phyloP scores from a whole-genome alignment of 2,797 vertebrate genomes.

The Toxotes lorentzi region DNA sequence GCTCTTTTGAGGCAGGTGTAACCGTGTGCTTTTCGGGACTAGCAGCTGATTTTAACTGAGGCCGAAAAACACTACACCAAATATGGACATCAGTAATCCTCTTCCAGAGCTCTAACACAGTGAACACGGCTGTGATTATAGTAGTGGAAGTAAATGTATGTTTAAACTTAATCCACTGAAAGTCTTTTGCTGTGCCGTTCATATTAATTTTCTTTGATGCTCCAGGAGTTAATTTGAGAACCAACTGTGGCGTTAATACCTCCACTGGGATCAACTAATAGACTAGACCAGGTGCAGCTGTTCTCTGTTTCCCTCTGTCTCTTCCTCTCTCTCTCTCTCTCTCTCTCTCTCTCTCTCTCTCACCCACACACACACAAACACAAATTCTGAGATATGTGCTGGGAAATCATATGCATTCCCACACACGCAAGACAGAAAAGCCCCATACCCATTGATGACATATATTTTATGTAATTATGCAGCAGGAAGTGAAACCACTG shows the following conservation, averaged over 20 bases:
- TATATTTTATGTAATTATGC: not conserved
- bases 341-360: not conserved
- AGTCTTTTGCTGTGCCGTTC: not conserved
- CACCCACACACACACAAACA: not conserved
- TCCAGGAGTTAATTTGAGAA: conserved; percentile 44
- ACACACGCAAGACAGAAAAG: not conserved
- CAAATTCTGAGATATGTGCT: not conserved
- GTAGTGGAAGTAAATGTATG: not conserved
- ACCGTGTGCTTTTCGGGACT: too few species aligned
- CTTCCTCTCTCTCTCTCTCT: not conserved
- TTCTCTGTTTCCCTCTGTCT: not conserved
- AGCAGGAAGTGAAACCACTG: conserved; percentile 49
- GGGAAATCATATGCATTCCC: not conserved
- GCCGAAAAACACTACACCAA: not conserved
- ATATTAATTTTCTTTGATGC: conserved; percentile 23
- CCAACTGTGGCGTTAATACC: conserved; percentile 21
- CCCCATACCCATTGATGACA: not conserved
- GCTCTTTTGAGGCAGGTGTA: not conserved
- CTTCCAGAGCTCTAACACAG: not conserved
- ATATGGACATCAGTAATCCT: not conserved
- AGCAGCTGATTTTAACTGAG: not conserved
- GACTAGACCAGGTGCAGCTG: conserved; percentile 27
- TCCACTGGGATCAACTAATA: conserved; percentile 39
- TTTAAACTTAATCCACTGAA: conserved; percentile 14
- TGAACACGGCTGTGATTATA: not conserved